These are phyloP conservation scores for Agriopis aurantiaria DNA, from an alignment of 2,888 invertebrate genomes.

Conservation along the genomic window DNA sequence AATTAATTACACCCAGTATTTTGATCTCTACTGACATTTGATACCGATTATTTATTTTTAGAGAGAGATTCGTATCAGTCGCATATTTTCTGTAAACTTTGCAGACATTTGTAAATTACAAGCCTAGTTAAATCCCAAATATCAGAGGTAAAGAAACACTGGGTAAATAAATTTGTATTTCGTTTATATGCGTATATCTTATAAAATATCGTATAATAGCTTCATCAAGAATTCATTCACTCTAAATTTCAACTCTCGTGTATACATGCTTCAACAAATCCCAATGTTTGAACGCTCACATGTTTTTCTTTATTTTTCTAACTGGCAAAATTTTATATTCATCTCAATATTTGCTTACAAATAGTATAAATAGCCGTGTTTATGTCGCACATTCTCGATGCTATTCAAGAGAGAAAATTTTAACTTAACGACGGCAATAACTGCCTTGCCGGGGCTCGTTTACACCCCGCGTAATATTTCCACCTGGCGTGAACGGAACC, in stretches of 20 bases:
- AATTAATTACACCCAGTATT: background rate
- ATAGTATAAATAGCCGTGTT: conserved; percentile 73
- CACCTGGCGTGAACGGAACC: conserved; percentile 68
- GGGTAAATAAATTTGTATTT: background rate
- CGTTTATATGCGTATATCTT: background rate
- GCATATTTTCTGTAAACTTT: background rate
- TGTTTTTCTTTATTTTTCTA: conserved; percentile 15
- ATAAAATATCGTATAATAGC: conserved; percentile 6
- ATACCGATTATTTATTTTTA: background rate
- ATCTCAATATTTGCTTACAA: conserved; percentile 67
- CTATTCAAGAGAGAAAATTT: conserved; percentile 76
- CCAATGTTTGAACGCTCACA: background rate
- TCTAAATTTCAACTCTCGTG: conserved; percentile 4
- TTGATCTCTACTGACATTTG: background rate
- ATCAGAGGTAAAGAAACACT: background rate
- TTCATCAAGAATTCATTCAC: conserved; percentile 13
- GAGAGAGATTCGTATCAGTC: background rate
- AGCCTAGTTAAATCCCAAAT: background rate
- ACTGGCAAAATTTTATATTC: conserved; percentile 49
- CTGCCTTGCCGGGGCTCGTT: conserved; percentile 69
- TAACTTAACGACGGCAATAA: conserved; percentile 79
- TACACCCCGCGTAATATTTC: conserved; percentile 74
- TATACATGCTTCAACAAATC: conserved; percentile 8
- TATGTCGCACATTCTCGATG: conserved; percentile 69
- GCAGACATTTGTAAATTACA: background rate